Evolutionary conservation across 2,888 invertebrate species (phyloP), one percentile per base, ranked within the genome.

Genomic region (Hymenopus coronatus): DNA sequence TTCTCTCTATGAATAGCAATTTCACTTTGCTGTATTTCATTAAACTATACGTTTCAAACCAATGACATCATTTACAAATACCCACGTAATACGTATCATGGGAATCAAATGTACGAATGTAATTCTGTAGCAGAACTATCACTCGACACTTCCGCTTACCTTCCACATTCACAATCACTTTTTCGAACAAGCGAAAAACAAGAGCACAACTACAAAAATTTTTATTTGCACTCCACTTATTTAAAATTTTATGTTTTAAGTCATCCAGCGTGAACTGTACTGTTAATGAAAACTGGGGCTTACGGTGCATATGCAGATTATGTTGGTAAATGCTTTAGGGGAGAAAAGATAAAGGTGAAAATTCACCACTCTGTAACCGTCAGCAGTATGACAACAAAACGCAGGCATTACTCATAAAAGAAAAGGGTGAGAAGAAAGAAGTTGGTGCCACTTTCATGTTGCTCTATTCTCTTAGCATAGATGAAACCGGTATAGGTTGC

Each of bases 401-500:
- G 6, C 6, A 70, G 6, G 54, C 54, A 70, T 70, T 70, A 70
- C 54, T 70, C 54, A 70, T 70, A 70, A 70, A 70, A 70, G 54
- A 70, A 70, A 70, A 25, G 54, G 54, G 25, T 20, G 54, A 70
- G 40, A 70, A 70, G 54, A 70, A 70, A 70, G 54, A 70, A 70
- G 20, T 70, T 70, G 54, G 54, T 70, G 25, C 54, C 54, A 54
- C 54, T 54, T 54, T 54, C 54, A 14, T 54, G 54, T 54, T 54
- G 54, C 15, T 70, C 54, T 20, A 70, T 70, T 70, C 54, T 70
- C 54, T 70, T 70, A 70, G 54, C 6, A 70, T 70, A 25, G 87
- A 87, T 87, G 30, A 87, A 40, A 87, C 87, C 85, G 85, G 85
- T 85, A 85, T 85, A 70, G 54, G 54, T 70, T 70, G 54, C 54